Conservation (phyloP, 2,797 vertebrate genomes). For the Phyllotis vaccarum region DNA sequence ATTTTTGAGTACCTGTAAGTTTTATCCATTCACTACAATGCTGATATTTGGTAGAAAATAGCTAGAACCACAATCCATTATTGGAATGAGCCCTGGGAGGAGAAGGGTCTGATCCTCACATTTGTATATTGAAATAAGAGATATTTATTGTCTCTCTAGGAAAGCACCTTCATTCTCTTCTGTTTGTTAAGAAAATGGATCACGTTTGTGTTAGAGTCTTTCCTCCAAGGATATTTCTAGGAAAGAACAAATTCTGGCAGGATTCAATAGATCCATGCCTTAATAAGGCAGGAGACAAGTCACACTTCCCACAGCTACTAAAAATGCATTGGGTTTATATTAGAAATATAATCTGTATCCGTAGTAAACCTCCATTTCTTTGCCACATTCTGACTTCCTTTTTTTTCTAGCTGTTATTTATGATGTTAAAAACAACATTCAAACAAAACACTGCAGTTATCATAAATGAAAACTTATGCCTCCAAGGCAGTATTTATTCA, state of each 20-base stretch:
- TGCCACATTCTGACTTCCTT: conserved; percentile 48
- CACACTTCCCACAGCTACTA: conserved; percentile 72
- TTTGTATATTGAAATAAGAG: neutral
- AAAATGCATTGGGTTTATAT: conserved; percentile 73
- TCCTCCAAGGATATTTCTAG: conserved; percentile 64
- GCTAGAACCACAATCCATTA: neutral
- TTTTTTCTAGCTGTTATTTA: conserved; percentile 45
- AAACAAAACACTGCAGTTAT: conserved; percentile 41
- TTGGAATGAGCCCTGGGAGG: neutral
- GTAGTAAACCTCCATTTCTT: conserved; percentile 65
- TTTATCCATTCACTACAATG: neutral
- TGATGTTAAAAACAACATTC: conserved; percentile 52
- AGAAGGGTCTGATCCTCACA: neutral
- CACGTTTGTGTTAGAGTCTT: neutral
- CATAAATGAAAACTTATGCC: conserved; percentile 23
- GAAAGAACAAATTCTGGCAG: conserved; percentile 64
- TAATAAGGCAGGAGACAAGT: conserved; percentile 64
- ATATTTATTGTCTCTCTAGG: neutral
- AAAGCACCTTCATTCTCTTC: neutral
- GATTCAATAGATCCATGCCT: conserved; percentile 62
- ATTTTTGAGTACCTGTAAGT: neutral
- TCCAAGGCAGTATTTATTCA: neutral
- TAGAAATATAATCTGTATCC: conserved; percentile 67
- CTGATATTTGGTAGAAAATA: neutral
- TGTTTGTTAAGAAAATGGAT: conserved; percentile 56